A percentile compares a stretch with the other conserved stretches of the same genome.
Conservation (phyloP, 2,797 vertebrate species). For the Nasua narica region DNA sequence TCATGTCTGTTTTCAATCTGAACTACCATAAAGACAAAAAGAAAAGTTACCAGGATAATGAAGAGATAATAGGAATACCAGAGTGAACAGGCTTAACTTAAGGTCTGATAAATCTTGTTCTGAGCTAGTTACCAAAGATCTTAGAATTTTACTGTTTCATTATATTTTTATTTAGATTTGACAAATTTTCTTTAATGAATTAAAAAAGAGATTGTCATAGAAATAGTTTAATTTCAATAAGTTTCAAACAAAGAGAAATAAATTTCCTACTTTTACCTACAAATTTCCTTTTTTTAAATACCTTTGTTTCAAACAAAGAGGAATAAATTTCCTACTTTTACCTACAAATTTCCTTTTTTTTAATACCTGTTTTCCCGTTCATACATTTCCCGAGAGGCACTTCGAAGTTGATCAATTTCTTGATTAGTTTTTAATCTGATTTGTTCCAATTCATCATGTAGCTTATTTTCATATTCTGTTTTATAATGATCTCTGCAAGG, state of each 20-base stretch:
- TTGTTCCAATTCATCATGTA: slow-evolving; percentile 93
- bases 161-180: not conserved
- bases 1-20: not conserved
- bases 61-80: not conserved
- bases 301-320: not conserved
- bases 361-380: slow-evolving; percentile 97
- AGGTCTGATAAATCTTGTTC: not conserved
- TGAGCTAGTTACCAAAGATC: not conserved
- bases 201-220: not conserved
- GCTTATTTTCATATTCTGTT: slow-evolving; percentile 94
- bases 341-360: not conserved
- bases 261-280: not conserved
- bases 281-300: not conserved
- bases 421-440: slow-evolving; percentile 93
- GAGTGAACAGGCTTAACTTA: not conserved
- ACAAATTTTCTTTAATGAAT: not conserved
- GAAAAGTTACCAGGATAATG: not conserved
- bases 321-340: not conserved
- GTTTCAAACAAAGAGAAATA: not conserved
- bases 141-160: slow-evolving; percentile 5
- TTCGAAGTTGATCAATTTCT: slow-evolving; percentile 95
- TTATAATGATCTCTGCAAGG: slow-evolving; percentile 93
- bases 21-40: not conserved
- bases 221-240: slow-evolving; percentile 47
- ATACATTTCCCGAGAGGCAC: slow-evolving; percentile 95